These are phyloP conservation scores for Hemichromis elongatus DNA, from an alignment of 2,113 vertebrate genomes.

Conservation along the genomic window DNA sequence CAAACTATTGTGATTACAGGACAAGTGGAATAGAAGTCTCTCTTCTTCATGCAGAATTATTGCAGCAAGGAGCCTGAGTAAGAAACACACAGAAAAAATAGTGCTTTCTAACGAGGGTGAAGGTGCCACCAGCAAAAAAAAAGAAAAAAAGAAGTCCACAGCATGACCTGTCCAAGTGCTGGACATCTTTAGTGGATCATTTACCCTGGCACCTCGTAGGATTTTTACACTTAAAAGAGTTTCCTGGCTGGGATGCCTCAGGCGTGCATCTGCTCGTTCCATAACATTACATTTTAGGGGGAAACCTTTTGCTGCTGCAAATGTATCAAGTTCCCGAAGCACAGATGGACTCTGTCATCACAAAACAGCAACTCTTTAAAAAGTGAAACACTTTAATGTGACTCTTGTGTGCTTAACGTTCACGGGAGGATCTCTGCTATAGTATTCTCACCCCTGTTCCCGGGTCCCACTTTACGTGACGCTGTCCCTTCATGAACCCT, in stretches of 20 bases:
- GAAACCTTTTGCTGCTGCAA: not conserved
- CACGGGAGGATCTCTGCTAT: not conserved
- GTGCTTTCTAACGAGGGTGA: not conserved
- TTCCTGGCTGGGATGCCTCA: not conserved
- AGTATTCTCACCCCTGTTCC: not conserved
- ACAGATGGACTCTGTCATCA: conserved; percentile 1
- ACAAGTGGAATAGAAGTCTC: not conserved
- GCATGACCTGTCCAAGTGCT: not conserved
- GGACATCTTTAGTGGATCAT: not conserved
- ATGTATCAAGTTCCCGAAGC: not conserved
- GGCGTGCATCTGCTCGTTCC: not conserved
- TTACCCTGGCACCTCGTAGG: not conserved
- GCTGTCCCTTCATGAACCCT: conserved; percentile 18
- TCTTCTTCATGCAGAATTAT: not conserved
- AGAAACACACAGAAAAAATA: not conserved
- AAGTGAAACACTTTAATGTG: not conserved
- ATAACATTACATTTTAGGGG: not conserved
- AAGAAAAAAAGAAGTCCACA: not conserved
- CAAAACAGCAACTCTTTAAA: not conserved
- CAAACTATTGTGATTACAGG: conserved; percentile 58
- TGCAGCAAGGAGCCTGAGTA: not conserved
- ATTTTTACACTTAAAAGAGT: not conserved
- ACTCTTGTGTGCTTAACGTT: not conserved
- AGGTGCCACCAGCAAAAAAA: not conserved
- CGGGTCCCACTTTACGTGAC: not conserved